A percentile compares a stretch with the other conserved stretches of the same genome.
Conservation (phyloP, 2,113 vertebrate species). For the Ranitomeya imitator region DNA sequence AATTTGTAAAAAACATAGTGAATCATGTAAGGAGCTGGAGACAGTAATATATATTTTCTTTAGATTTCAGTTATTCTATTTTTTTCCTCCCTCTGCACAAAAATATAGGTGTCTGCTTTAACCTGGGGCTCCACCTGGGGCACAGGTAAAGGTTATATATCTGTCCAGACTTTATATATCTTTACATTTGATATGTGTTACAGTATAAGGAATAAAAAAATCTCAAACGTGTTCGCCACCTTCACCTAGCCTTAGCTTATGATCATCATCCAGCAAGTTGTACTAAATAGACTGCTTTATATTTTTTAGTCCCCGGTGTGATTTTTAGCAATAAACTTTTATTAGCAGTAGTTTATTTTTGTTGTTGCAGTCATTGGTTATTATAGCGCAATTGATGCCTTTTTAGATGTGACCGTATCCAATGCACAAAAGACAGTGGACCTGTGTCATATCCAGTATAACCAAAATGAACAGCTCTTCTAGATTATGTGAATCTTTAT, state of each 20-base stretch:
- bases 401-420: neutral
- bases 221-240: constrained; percentile 5
- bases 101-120: neutral
- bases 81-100: neutral
- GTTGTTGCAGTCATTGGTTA: neutral
- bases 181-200: neutral
- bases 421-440: neutral
- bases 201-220: neutral
- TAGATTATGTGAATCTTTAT: too few species aligned
- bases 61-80: neutral
- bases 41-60: neutral
- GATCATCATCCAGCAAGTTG: neutral
- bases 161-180: neutral
- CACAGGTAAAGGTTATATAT: neutral
- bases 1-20: neutral
- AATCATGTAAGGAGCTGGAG: neutral
- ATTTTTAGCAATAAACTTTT: constrained; percentile 10
- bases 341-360: neutral
- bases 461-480: too few species aligned
- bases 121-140: constrained; percentile 1
- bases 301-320: neutral
- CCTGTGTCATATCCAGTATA: neutral
- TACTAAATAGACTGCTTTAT: neutral
- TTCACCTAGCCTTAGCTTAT: neutral
- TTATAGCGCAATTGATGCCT: neutral